Base-by-base conservation (phyloP, 2,888 invertebrate genomes). In the Hylaea fasciaria region DNA sequence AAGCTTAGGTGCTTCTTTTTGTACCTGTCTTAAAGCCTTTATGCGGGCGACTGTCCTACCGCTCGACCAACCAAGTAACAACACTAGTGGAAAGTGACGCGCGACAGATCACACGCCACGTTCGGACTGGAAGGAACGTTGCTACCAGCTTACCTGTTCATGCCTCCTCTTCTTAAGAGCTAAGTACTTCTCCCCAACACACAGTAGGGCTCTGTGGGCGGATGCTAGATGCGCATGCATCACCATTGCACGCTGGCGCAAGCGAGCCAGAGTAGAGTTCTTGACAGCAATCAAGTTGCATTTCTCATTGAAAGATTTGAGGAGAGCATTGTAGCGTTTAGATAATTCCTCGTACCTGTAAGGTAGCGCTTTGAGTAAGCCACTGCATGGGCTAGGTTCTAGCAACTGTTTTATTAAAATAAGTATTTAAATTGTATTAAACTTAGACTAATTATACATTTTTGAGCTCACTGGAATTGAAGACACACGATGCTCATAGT, bases 401-500 rank as follows among this genome's bases (percentile, higher is more conserved):
- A 5, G 28, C 28, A 3, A 5, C 7, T 28, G 3, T 28, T 28
- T 28, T 28, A 5, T 28, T 28, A 28, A 28, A 28, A 7, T 28
- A 5, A 28, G 28, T n/a, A n/a, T n/a, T n/a, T n/a, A n/a, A n/a
- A n/a, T n/a, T n/a, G n/a, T n/a, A n/a, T n/a, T n/a, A n/a, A n/a
- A n/a, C n/a, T n/a, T n/a, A 22, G 22, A 22, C 22, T 22, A 22
- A 22, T 3, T 22, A 22, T 5, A 40, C 12, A 40, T 40, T 13
- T 14, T 14, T 40, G 58, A 46, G 82, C 89, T 86, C 74, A 93
- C 93, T 93, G 92, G 70, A 92, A 93, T 69, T 93, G 93, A 12
- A 94, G 79, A 71, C 93, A 91, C 8, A 93, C 90, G 66, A 93
- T 89, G 75, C 93, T 93, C 83, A 92, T 89, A 0, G 93, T 92